These are phyloP conservation scores for Lumbricus terrestris DNA, from an alignment of 2,888 invertebrate species.

Conservation along the genomic window DNA sequence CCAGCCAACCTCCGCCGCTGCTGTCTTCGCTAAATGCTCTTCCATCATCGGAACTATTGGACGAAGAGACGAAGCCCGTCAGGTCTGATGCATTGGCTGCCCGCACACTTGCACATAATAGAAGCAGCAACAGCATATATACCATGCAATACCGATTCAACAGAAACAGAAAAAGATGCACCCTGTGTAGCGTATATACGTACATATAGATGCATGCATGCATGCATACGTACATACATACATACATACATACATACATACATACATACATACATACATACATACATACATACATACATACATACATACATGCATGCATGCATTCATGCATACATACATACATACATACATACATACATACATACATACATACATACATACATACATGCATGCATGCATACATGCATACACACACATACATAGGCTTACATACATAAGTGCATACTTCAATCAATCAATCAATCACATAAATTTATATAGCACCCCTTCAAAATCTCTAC, in stretches of 20 bases:
- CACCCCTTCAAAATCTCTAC: background rate
- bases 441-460: background rate
- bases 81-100: background rate
- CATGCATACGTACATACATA: background rate
- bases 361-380: background rate
- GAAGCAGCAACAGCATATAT: too few relatives aligned
- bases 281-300: conserved; percentile 16
- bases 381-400: conserved; percentile 12
- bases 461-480: background rate
- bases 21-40: background rate
- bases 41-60: background rate
- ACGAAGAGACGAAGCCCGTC: background rate
- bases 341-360: conserved; percentile 12
- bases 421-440: background rate
- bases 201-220: background rate
- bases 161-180: background rate
- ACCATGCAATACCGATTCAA: too few relatives aligned
- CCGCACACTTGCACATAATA: too few relatives aligned
- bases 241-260: conserved; percentile 12
- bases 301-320: conserved; percentile 16
- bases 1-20: too few relatives aligned
- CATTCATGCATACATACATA: background rate
- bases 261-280: background rate
- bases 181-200: background rate
- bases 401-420: conserved; percentile 18